Conservation (phyloP, 2,113 vertebrate genomes). For the Micronycteris hirsuta region DNA sequence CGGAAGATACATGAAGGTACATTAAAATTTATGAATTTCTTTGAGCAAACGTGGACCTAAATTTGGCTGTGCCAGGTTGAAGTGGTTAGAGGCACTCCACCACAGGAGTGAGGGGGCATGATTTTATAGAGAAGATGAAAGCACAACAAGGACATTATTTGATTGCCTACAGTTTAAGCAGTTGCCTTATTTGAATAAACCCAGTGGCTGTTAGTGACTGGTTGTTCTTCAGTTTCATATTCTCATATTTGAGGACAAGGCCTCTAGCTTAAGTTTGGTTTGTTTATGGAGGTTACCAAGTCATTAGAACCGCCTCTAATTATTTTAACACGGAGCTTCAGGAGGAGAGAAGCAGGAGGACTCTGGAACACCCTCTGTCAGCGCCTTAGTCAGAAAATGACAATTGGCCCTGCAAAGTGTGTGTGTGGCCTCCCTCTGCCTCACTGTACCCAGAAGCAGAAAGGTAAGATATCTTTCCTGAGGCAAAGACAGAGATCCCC, state of each 20-base stretch:
- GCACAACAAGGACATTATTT: neutral
- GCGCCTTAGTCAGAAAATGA: neutral
- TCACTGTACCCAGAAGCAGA: neutral
- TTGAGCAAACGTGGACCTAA: neutral
- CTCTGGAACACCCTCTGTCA: accelerated
- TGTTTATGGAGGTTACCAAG: neutral
- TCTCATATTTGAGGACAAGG: neutral
- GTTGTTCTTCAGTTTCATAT: neutral
- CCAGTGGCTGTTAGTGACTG: neutral
- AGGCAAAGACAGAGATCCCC: neutral
- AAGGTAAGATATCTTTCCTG: neutral
- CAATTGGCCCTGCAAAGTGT: neutral
- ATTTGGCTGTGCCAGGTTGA: neutral
- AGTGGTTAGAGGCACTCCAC: neutral
- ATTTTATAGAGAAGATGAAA: neutral
- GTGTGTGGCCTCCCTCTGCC: neutral
- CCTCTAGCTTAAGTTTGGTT: neutral
- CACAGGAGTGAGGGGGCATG: too few species aligned
- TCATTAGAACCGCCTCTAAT: neutral
- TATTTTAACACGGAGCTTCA: neutral
- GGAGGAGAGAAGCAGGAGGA: neutral
- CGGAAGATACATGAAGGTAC: too few species aligned
- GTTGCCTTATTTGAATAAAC: neutral
- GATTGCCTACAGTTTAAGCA: neutral
- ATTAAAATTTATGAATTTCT: neutral